Conservation (phyloP, 1,140 invertebrate species). For the Coptotermes formosanus region DNA sequence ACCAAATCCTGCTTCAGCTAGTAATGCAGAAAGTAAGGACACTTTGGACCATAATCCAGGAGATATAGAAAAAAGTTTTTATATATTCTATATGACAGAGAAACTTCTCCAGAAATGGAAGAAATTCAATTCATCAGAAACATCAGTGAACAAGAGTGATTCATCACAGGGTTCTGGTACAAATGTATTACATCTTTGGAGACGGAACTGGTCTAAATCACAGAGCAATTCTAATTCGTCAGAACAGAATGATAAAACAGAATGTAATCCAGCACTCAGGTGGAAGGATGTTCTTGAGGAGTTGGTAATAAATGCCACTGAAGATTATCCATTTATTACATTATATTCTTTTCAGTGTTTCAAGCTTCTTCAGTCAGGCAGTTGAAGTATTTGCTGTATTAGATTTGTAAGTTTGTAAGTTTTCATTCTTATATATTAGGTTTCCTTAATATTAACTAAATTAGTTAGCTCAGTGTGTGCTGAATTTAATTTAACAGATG, state of each 20-base stretch:
- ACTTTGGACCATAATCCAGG: neutral
- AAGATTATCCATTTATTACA: neutral
- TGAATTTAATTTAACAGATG: too few relatives aligned
- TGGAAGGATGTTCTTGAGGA: neutral
- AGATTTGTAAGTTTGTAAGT: too few relatives aligned
- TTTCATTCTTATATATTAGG: too few relatives aligned
- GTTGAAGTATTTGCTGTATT: neutral
- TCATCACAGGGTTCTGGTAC: neutral
- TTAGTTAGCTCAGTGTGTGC: too few relatives aligned
- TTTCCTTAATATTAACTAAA: too few relatives aligned
- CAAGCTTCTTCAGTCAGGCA: neutral
- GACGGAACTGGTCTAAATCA: neutral
- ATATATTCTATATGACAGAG: constrained; percentile 3
- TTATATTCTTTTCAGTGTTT: neutral
- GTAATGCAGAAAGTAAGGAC: neutral
- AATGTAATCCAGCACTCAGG: neutral
- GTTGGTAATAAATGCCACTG: neutral
- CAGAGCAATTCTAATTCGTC: neutral
- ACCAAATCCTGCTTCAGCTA: neutral
- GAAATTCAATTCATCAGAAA: neutral
- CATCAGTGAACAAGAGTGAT: neutral
- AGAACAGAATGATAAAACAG: neutral
- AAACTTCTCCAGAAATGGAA: neutral
- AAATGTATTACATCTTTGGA: neutral
- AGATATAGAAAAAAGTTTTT: constrained; percentile 6